A percentile compares a stretch with the other conserved stretches of the same genome.
These are phyloP conservation scores for Scomber colias DNA, from an alignment of 2,113 vertebrate species.

Conservation along the genomic window DNA sequence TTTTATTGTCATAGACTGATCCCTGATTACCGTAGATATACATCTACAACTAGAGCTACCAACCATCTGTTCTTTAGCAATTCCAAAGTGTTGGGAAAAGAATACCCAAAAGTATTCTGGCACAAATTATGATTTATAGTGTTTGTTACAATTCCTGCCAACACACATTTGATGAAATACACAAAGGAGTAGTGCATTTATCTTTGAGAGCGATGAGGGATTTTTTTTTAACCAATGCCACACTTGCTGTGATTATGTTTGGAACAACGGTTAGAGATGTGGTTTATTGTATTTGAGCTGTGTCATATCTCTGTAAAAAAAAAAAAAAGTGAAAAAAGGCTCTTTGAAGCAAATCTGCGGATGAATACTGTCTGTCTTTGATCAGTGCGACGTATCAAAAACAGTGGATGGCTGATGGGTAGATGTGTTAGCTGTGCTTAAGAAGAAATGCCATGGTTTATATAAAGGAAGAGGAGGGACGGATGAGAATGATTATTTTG, in stretches of 20 bases:
- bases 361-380: slow-evolving; percentile 23
- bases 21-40: too few relatives aligned
- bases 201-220: not conserved
- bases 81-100: not conserved
- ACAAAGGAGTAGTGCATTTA: not conserved
- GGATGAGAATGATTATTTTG: not conserved
- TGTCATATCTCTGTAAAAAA: slow-evolving; percentile 5
- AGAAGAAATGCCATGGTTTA: not conserved
- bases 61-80: not conserved
- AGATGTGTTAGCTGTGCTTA: not conserved
- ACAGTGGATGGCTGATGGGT: not conserved
- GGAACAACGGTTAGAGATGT: not conserved
- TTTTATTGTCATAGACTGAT: too few relatives aligned
- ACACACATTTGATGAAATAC: not conserved
- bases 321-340: not conserved
- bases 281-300: slow-evolving; percentile 8
- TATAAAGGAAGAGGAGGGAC: not conserved
- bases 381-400: not conserved
- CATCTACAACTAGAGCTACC: too few relatives aligned
- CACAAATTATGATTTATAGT: slow-evolving; percentile 10
- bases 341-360: slow-evolving; percentile 2
- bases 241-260: slow-evolving; percentile 5
- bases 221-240: not conserved
- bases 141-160: not conserved
- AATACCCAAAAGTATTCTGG: not conserved